Conservation (phyloP, 2,888 invertebrate species). For the Drosophila formosana region DNA sequence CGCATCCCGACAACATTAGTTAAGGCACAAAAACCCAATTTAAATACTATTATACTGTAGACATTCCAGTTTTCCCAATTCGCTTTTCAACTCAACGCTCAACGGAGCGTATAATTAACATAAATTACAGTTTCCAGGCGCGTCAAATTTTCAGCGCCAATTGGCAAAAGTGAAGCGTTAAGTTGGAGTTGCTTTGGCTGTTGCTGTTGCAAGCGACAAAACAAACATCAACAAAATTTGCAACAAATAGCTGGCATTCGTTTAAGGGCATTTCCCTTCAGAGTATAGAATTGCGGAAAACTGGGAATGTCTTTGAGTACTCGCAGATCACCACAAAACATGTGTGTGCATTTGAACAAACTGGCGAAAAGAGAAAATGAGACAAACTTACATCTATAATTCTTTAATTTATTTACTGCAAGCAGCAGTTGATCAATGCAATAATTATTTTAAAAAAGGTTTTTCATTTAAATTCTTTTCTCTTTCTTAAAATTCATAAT, state of each 20-base stretch:
- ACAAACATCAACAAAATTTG: neutral
- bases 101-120: conserved; percentile 71
- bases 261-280: conserved; percentile 5
- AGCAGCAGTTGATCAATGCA: too few relatives aligned
- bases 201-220: neutral
- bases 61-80: conserved; percentile 33
- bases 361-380: too few relatives aligned
- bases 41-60: conserved; percentile 22
- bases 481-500: too few relatives aligned
- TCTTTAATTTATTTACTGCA: too few relatives aligned
- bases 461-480: too few relatives aligned
- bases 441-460: too few relatives aligned
- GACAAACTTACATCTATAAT: neutral
- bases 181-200: conserved; percentile 7
- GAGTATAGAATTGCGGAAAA: neutral
- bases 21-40: conserved; percentile 52
- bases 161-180: conserved; percentile 28
- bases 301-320: too few relatives aligned
- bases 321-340: too few relatives aligned
- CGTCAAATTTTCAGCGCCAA: conserved; percentile 37
- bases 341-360: too few relatives aligned
- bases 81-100: conserved; percentile 42
- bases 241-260: conserved; percentile 9
- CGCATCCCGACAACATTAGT: conserved; percentile 21
- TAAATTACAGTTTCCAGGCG: conserved; percentile 51